Evolutionary conservation across 2,113 vertebrate genomes (phyloP), one percentile per base, ranked within the genome.

Genomic region (Cheilinus undulatus): DNA sequence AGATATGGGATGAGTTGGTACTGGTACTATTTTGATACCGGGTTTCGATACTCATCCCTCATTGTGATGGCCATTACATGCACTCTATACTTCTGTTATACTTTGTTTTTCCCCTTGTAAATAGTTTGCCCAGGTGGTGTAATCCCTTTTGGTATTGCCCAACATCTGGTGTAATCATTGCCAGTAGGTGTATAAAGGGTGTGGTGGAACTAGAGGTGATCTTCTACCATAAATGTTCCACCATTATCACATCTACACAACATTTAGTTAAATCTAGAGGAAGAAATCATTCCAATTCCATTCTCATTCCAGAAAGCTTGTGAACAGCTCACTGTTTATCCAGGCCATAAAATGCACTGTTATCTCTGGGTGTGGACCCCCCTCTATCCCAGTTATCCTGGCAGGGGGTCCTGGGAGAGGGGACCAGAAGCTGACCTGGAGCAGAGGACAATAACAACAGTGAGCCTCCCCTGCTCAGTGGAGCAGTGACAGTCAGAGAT

Each of bases 401-500:
- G 76, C 76, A 82, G 87, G 74, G 87, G 83, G 78, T 91, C 78
- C 84, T 92, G 88, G 80, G 89, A 87, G 78, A 80, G 86, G 75
- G 87, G 84, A 88, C 76, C 68, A 82, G 65, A 86, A 76, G 56
- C 73, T 90, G 88, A 84, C 86, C 82, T 78, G 72, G 65, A 67
- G 56, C 11, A 58, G 58, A 60, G 70, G 71, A 80, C 79, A 76
- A 56, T 82, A 82, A 83, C 61, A 83, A 70, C 71, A 82, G 66
- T 46, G 43, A 10, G 26, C 24, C 49, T 75, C 34, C 48, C 66
- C 69, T 2, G 0, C 45, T 46, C 48, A 24, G 48, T 62, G 34
- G 40, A 79, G 62, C 66, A 54, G 7, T 72, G 67, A 58, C 67
- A 38, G 51, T 59, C 65, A 40, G 26, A 60, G 51, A 67, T 45